Conservation (phyloP, 2,113 vertebrate species). For the Calonectris borealis region DNA sequence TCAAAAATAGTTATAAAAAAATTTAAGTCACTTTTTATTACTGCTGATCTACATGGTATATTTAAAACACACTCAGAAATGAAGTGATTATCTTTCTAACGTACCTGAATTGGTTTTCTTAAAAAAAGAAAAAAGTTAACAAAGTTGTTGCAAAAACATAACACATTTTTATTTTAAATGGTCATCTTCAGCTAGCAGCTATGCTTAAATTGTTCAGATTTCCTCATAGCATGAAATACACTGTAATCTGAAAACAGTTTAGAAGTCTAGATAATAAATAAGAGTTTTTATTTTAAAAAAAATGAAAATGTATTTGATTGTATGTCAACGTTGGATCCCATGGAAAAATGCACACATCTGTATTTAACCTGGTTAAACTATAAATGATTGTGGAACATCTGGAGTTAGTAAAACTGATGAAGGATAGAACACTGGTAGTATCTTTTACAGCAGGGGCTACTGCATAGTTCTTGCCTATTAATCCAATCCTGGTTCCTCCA, state of each 20-base stretch:
- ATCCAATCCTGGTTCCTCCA: slow-evolving; percentile 53
- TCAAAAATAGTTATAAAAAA: neutral
- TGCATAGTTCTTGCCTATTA: slow-evolving; percentile 63
- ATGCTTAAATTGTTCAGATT: neutral
- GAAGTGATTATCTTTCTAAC: neutral
- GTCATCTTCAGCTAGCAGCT: neutral
- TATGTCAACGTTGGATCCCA: neutral
- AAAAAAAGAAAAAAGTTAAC: neutral
- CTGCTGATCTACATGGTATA: neutral
- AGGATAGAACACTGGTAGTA: neutral
- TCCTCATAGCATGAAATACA: neutral
- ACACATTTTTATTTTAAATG: neutral
- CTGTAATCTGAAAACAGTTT: neutral
- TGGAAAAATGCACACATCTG: neutral
- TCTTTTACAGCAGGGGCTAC: slow-evolving; percentile 57
- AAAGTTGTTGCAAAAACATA: neutral
- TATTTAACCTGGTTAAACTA: slow-evolving; percentile 1
- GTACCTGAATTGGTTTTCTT: neutral
- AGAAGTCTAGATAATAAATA: neutral
- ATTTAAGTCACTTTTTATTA: neutral
- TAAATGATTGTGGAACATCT: slow-evolving; percentile 37
- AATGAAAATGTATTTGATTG: neutral
- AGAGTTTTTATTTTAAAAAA: neutral
- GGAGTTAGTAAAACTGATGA: slow-evolving; percentile 35
- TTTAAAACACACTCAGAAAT: neutral